A percentile compares a stretch with the other conserved stretches of the same genome.
Evolutionary conservation across 2,888 invertebrate genomes (phyloP).

Genomic region (Chrysina gloriosa): DNA sequence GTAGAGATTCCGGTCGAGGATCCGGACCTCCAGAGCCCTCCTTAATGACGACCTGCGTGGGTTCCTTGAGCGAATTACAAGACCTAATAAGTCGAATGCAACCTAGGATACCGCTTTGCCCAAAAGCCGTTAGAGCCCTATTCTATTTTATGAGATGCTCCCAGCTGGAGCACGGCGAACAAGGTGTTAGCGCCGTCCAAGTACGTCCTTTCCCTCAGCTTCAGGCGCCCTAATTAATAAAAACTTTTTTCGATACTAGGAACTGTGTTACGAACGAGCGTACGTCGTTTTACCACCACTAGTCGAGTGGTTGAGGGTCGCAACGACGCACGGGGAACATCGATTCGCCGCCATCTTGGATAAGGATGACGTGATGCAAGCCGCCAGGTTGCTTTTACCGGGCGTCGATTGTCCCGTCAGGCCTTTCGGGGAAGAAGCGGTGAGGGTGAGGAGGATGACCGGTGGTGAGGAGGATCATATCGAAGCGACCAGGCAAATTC

Average conservation of each 20-base stretch:
- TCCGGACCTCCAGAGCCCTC: slow-evolving; percentile 72
- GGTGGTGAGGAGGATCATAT: slow-evolving; percentile 61
- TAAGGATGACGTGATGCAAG: slow-evolving; percentile 88
- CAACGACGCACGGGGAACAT: slow-evolving; percentile 85
- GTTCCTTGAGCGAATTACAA: slow-evolving; percentile 82
- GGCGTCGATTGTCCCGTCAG: slow-evolving; percentile 91
- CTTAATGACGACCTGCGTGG: slow-evolving; percentile 88
- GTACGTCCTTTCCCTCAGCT: too few species aligned
- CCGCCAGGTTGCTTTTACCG: slow-evolving; percentile 85
- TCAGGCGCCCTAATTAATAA: too few species aligned
- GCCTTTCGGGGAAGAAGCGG: slow-evolving; percentile 73
- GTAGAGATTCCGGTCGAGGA: slow-evolving; percentile 63
- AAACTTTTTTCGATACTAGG: slow-evolving; percentile 63
- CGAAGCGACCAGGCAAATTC: slow-evolving; percentile 62
- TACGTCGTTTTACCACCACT: slow-evolving; percentile 90
- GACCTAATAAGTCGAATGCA: slow-evolving; percentile 76
- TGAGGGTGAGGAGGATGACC: slow-evolving; percentile 62
- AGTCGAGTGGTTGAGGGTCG: slow-evolving; percentile 90
- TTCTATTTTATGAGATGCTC: slow-evolving; percentile 95
- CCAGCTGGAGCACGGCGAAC: slow-evolving; percentile 70
- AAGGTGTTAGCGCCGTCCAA: slow-evolving; percentile 59
- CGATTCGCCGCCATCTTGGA: slow-evolving; percentile 80
- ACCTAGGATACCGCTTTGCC: slow-evolving; percentile 68
- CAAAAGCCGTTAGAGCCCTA: slow-evolving; percentile 80
- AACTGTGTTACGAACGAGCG: slow-evolving; percentile 87